Base-by-base conservation (phyloP, 2,888 invertebrate genomes). In the Drosophila buzzatii region DNA sequence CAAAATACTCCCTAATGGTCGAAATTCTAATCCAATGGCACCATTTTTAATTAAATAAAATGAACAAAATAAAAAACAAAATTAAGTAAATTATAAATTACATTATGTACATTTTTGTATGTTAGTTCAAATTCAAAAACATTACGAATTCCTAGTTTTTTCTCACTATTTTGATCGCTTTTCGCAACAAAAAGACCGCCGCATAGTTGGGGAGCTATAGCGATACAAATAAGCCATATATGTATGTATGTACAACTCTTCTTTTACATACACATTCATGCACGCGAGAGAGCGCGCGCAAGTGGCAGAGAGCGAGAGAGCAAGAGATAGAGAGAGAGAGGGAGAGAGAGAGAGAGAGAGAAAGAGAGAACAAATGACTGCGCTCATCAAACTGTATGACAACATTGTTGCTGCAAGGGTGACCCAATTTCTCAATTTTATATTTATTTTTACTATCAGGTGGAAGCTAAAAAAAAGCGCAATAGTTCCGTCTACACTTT, bases 31-130 rank as follows among this genome's bases (percentile, higher is more conserved):
- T 52, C 57, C 67, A 79, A 75, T 58, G 62, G 71, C 69, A 78
- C 73, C 76, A 85, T 79, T 67, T 82, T 85, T 81, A 83, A 73
- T 81, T 62, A 65, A 2, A 67, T 31, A 53, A 58, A 56, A 64
- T 45, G 44, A 49, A 37, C 45, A 65, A 44, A 35, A 68, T 42
- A 60, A 42, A 41, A 47, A 53, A 83, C 5, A 76, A 9, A 9
- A 6, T 18, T 69, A 31, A 27, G 49, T 70, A 70, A 64, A 72
- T 66, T 55, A 2, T 12, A 9, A 31, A 27, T 33, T 33, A 18
- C 12, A 33, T 14, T 20, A 20, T 1, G 27, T 27, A 27, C 1
- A 44, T 20, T 14, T 44, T n/a, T 31, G 23, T 49, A 69, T 61
- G 53, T 45, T 23, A 8, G 14, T 16, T 39, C 31, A 53, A 41